Evolutionary conservation across 1,140 invertebrate species (phyloP).

Genomic region (Aphelinus atriplicis): DNA sequence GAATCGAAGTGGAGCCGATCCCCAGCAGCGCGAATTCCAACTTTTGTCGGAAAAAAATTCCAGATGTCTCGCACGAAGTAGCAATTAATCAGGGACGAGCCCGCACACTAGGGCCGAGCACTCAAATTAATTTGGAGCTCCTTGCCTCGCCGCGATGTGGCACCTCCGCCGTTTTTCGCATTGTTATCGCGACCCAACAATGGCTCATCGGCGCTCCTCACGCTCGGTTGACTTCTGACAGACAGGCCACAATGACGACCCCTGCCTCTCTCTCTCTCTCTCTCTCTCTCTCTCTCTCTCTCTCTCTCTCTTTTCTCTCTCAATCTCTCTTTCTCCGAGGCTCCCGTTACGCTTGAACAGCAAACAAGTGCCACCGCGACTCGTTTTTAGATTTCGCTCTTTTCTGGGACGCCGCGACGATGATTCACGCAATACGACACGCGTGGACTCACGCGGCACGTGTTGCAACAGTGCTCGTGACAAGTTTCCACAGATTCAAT

Average conservation of each 20-base stretch:
- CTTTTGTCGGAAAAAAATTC: conserved; percentile 26
- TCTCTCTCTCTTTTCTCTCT: no score
- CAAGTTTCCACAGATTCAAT: no score
- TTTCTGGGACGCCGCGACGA: not conserved
- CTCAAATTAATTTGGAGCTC: conserved; percentile 31
- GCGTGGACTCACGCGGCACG: not conserved
- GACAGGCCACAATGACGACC: conserved; percentile 6
- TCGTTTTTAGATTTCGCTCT: conserved; percentile 26
- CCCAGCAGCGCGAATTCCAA: not conserved
- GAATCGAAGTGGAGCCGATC: not conserved
- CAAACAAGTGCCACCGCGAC: conserved; percentile 27
- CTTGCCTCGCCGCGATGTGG: not conserved
- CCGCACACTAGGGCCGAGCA: not conserved
- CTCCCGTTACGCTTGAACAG: conserved; percentile 10
- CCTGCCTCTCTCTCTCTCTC: no score
- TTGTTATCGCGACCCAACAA: conserved; percentile 1
- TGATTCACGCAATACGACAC: conserved; percentile 9
- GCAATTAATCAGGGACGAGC: conserved; percentile 29
- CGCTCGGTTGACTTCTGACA: conserved; percentile 24
- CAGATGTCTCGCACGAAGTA: conserved; percentile 17
- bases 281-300: no score
- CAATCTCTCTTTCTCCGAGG: not conserved
- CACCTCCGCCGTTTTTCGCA: not conserved
- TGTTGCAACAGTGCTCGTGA: no score
- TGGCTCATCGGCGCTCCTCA: conserved; percentile 7